These are phyloP conservation scores for Agonopterix alstromeriana DNA, from an alignment of 2,888 invertebrate genomes.

Conservation along the genomic window DNA sequence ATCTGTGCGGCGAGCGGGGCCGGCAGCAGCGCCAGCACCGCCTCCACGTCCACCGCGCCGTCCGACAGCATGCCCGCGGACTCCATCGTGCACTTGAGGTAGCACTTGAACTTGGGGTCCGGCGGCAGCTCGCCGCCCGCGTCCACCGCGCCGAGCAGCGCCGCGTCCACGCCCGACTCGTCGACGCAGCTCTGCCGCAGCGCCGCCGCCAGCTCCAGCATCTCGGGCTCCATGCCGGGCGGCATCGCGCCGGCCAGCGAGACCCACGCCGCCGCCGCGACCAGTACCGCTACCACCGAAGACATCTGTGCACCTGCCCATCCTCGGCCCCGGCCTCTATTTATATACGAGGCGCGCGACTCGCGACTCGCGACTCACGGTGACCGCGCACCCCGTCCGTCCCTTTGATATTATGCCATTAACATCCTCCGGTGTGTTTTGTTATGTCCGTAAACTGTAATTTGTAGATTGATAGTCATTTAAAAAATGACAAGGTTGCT, in stretches of 20 bases:
- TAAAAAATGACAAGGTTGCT: constrained; percentile 27
- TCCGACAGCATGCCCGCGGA: constrained; percentile 60
- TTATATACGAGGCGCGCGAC: constrained; percentile 11
- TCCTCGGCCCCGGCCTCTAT: constrained; percentile 5
- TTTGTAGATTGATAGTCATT: constrained; percentile 29
- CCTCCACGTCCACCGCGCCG: constrained; percentile 54
- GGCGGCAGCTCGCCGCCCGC: constrained; percentile 44
- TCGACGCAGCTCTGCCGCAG: constrained; percentile 51
- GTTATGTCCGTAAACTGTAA: constrained; percentile 9
- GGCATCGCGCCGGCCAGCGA: constrained; percentile 1
- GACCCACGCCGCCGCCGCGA: constrained; percentile 9
- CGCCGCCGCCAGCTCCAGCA: constrained; percentile 57
- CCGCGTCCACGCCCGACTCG: constrained; percentile 48
- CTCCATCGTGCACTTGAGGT: constrained; percentile 65
- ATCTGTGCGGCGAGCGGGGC: constrained; percentile 35
- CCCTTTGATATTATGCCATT: no score
- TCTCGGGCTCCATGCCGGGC: constrained; percentile 45
- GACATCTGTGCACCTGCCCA: constrained; percentile 1
- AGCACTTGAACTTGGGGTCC: constrained; percentile 54
- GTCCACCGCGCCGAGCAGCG: constrained; percentile 45
- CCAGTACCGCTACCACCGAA: constrained; percentile 10
- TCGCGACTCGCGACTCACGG: neutral
- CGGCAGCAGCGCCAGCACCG: constrained; percentile 52
- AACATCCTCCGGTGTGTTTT: no score
- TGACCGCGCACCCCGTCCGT: no score